These are phyloP conservation scores for Pithys albifrons DNA, from an alignment of 2,113 vertebrate genomes.

Conservation along the genomic window DNA sequence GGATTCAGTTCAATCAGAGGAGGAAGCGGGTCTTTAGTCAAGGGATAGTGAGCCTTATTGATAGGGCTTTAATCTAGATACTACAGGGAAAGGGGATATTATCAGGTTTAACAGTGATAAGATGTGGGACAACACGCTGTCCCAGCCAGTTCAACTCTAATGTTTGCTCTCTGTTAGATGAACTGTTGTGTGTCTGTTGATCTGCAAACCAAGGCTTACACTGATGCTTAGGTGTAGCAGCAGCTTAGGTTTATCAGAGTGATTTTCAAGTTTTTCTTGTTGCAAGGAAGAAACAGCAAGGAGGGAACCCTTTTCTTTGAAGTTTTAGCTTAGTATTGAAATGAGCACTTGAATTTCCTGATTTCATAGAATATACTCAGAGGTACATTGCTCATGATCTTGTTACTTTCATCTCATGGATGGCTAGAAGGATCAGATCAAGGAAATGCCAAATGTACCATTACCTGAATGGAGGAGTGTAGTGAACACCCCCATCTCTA, in stretches of 20 bases:
- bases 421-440: neutral
- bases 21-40: neutral
- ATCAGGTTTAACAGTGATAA: neutral
- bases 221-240: neutral
- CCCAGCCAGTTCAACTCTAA: neutral
- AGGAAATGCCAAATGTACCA: neutral
- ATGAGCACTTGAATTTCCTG: neutral
- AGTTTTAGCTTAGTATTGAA: neutral
- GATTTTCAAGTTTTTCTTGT: neutral
- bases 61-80: neutral
- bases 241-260: neutral
- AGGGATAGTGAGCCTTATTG: neutral
- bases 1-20: neutral
- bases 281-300: accelerated
- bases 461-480: neutral
- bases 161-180: neutral
- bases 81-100: too few relatives aligned
- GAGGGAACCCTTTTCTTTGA: neutral
- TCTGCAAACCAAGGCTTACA: neutral
- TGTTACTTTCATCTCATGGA: neutral
- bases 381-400: neutral
- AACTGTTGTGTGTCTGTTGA: neutral
- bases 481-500: neutral
- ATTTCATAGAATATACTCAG: neutral
- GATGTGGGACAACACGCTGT: neutral